These are phyloP conservation scores for Rhynchonema sp. DNA, from an alignment of 2,888 invertebrate genomes.

Conservation along the genomic window DNA sequence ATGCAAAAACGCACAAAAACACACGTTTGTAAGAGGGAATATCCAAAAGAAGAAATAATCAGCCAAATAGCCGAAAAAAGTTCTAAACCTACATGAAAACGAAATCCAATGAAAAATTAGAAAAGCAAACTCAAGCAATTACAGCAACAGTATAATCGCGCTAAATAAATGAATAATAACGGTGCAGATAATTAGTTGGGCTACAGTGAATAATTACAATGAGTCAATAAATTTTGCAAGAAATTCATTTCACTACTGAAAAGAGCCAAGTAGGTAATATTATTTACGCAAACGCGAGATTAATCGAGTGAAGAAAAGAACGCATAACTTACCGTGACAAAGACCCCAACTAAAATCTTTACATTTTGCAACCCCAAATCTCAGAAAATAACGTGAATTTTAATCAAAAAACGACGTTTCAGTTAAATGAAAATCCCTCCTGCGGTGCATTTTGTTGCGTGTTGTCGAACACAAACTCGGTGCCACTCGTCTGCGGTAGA, in stretches of 20 bases:
- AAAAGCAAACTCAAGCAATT: background rate
- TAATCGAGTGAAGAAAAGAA: too few relatives aligned
- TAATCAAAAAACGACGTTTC: background rate
- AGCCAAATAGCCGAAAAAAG: too few relatives aligned
- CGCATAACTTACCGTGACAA: too few relatives aligned
- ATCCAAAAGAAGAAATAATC: too few relatives aligned
- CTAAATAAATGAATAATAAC: background rate
- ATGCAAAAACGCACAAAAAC: background rate
- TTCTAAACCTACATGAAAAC: too few relatives aligned
- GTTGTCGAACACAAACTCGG: constrained; percentile 7
- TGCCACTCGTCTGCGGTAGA: background rate
- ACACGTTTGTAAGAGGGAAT: background rate
- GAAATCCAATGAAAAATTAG: background rate
- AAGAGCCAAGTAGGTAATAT: too few relatives aligned
- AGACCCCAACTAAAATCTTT: too few relatives aligned
- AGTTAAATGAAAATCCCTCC: constrained; percentile 8
- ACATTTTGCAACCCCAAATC: background rate
- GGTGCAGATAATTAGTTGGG: background rate
- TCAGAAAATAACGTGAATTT: background rate
- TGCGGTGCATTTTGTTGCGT: constrained; percentile 7
- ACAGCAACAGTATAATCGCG: background rate
- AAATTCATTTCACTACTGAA: too few relatives aligned
- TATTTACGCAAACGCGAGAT: too few relatives aligned
- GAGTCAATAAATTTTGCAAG: too few relatives aligned
- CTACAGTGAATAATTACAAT: too few relatives aligned